phyloP scores from a whole-genome alignment of 2,797 vertebrate genomes.

The Neoniphon sammara region DNA sequence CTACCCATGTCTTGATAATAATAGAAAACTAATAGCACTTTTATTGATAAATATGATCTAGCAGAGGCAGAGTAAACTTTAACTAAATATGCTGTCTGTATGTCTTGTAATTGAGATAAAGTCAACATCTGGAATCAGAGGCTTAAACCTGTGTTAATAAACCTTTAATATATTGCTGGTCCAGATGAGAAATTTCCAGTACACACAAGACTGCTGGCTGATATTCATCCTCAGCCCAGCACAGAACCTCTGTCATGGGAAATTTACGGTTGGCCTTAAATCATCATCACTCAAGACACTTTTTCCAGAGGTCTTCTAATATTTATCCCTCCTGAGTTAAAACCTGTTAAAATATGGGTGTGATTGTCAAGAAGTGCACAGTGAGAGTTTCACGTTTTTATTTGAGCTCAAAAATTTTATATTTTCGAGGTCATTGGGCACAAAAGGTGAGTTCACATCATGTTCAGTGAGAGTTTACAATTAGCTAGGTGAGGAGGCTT shows the following conservation, averaged over 20 bases:
- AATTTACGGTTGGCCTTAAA: background rate
- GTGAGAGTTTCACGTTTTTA: slow-evolving; percentile 67
- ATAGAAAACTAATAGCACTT: no score
- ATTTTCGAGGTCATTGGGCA: slow-evolving; percentile 70
- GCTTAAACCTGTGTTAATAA: background rate
- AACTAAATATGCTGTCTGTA: no score
- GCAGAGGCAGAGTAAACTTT: no score
- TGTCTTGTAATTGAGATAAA: no score
- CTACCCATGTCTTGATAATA: no score
- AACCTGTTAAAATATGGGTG: background rate
- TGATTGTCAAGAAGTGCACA: slow-evolving; percentile 31
- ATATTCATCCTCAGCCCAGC: background rate
- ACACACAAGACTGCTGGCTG: background rate
- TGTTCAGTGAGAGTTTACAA: slow-evolving; percentile 59
- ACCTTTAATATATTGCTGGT: background rate
- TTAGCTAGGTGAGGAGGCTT: slow-evolving; percentile 62
- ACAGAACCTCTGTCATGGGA: slow-evolving; percentile 1
- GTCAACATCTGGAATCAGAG: no score
- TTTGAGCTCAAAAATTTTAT: slow-evolving; percentile 69
- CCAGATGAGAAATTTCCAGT: background rate
- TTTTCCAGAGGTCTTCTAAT: background rate
- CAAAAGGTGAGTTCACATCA: slow-evolving; percentile 79
- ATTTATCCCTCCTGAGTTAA: slow-evolving; percentile 6
- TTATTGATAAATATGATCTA: no score
- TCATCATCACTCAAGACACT: slow-evolving; percentile 2